Percentiles rank a stretch among this genome's conserved stretches.
Conservation (phyloP, 2,888 invertebrate species). For the Drosophila multiciliata region DNA sequence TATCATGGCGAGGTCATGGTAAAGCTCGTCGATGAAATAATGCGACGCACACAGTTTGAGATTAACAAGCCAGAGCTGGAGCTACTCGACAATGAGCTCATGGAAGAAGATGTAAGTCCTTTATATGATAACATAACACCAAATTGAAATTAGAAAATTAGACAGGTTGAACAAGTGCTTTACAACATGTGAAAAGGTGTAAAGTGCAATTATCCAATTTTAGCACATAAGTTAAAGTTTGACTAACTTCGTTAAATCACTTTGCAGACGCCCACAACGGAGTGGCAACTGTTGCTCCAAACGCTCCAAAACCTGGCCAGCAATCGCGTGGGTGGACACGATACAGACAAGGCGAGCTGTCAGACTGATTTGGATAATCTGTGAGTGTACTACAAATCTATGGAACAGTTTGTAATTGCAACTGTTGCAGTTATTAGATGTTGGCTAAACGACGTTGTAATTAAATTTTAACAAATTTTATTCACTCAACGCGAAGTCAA, state of each 20-base stretch:
- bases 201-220: not conserved
- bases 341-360: conserved; percentile 86
- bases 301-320: conserved; percentile 87
- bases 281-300: conserved; percentile 89
- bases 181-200: not conserved
- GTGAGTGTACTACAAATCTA: conserved; percentile 85
- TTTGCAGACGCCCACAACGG: conserved; percentile 89
- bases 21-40: conserved; percentile 87
- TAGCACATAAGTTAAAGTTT: not conserved
- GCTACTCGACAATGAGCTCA: conserved; percentile 88
- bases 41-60: conserved; percentile 90
- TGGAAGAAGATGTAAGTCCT: conserved; percentile 89
- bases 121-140: too few species aligned
- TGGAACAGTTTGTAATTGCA: not conserved
- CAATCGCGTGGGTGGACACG: conserved; percentile 86
- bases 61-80: conserved; percentile 87
- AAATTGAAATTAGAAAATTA: not conserved
- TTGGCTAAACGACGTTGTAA: not conserved
- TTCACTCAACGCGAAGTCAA: not conserved
- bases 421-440: not conserved
- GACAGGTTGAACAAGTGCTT: not conserved
- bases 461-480: not conserved
- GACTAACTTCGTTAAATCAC: not conserved
- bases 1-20: conserved; percentile 87
- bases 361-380: conserved; percentile 88